Conservation (phyloP, 2,113 vertebrate species). For the Ia io region DNA sequence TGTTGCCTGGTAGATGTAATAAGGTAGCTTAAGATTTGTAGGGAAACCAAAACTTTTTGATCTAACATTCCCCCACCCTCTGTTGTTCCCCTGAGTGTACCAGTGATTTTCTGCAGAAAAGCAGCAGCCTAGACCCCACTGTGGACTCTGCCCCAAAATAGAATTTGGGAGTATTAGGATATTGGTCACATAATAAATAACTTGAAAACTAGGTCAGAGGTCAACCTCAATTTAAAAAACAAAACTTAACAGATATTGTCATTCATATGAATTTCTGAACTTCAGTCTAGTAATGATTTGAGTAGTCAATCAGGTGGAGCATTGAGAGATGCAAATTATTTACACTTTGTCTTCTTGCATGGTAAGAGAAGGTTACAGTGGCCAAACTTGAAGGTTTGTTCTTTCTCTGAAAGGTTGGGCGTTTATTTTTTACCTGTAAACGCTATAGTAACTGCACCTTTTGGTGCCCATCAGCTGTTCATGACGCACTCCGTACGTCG, state of each 20-base stretch:
- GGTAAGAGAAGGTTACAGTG: background rate
- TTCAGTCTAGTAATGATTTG: background rate
- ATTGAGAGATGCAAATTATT: background rate
- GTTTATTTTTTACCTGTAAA: background rate
- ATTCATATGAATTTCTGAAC: background rate
- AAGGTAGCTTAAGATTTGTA: background rate
- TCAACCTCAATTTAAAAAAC: background rate
- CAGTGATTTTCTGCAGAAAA: background rate
- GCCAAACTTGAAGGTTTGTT: background rate
- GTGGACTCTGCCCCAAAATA: background rate
- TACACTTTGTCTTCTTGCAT: conserved; percentile 18
- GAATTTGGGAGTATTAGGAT: background rate
- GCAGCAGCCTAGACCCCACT: background rate
- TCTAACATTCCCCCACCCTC: background rate
- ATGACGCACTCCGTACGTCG: background rate
- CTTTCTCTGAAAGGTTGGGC: background rate
- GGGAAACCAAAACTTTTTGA: background rate
- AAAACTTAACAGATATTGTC: background rate
- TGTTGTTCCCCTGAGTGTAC: background rate
- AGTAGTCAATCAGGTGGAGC: background rate
- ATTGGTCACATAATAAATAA: background rate
- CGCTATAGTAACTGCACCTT: background rate
- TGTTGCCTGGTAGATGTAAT: background rate
- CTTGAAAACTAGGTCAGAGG: background rate
- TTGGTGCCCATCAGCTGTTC: background rate